phyloP scores from a whole-genome alignment of 2,888 invertebrate species.

The Brachyptera putata region DNA sequence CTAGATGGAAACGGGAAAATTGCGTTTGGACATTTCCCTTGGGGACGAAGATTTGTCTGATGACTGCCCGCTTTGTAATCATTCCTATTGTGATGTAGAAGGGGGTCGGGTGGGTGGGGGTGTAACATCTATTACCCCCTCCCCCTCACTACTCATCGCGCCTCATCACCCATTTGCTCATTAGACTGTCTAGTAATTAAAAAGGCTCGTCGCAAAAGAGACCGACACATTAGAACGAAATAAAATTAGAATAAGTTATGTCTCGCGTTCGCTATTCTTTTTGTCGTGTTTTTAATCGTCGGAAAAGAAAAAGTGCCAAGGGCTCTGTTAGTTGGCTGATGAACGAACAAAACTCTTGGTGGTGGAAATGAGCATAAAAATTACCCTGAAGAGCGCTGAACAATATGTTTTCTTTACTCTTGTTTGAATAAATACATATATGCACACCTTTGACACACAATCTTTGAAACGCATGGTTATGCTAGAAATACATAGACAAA shows the following conservation, averaged over 20 bases:
- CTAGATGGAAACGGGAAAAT: slow-evolving; percentile 11
- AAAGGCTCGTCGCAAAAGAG: slow-evolving; percentile 17
- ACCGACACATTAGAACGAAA: slow-evolving; percentile 12
- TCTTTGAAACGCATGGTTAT: no score
- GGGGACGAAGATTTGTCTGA: slow-evolving; percentile 18
- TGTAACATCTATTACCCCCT: neutral
- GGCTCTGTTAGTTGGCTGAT: slow-evolving; percentile 13
- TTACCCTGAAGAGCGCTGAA: no score
- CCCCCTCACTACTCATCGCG: neutral
- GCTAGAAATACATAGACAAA: no score
- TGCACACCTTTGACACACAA: no score
- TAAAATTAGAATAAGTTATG: neutral
- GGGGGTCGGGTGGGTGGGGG: neutral
- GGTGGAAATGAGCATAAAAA: slow-evolving; percentile 4
- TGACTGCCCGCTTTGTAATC: slow-evolving; percentile 11
- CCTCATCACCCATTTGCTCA: neutral
- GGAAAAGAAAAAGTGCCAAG: slow-evolving; percentile 16
- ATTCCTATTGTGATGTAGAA: neutral
- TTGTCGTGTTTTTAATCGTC: slow-evolving; percentile 18
- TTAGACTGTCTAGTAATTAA: slow-evolving; percentile 18
- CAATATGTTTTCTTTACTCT: no score
- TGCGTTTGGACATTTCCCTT: slow-evolving; percentile 16
- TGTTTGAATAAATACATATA: no score
- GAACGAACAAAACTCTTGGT: slow-evolving; percentile 16
- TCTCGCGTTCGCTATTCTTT: slow-evolving; percentile 6